A percentile compares a stretch with the other conserved stretches of the same genome.
These are phyloP conservation scores for Denticeps clupeoides DNA, from an alignment of 2,797 vertebrate species.

Conservation along the genomic window DNA sequence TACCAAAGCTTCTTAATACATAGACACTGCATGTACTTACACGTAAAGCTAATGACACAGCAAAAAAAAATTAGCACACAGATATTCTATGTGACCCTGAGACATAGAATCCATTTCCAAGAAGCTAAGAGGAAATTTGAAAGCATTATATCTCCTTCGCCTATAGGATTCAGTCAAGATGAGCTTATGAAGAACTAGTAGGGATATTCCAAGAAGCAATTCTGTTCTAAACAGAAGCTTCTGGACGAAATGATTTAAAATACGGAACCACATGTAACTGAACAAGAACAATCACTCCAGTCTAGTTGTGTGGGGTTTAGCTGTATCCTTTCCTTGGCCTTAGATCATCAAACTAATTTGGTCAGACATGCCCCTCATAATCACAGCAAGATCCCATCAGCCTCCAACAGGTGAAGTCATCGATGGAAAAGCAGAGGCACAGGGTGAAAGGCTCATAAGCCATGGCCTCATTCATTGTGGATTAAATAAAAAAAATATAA, in stretches of 20 bases:
- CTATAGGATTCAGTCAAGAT: neutral
- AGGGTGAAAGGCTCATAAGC: conserved; percentile 62
- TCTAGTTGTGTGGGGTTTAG: too few species aligned
- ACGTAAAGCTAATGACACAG: conserved; percentile 1
- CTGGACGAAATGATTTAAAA: too few species aligned
- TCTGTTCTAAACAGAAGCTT: too few species aligned
- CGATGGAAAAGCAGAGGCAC: conserved; percentile 16
- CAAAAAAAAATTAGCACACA: conserved; percentile 15
- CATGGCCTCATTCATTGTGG: conserved; percentile 55
- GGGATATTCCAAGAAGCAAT: too few species aligned
- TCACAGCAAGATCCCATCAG: too few species aligned
- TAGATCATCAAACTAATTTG: too few species aligned
- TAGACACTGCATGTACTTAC: neutral
- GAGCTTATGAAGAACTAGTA: too few species aligned
- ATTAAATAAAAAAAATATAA: conserved; percentile 57
- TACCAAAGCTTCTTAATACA: conserved; percentile 1
- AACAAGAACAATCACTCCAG: too few species aligned
- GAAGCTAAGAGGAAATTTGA: neutral
- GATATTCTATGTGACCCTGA: conserved; percentile 12
- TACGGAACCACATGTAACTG: too few species aligned
- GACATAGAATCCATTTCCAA: conserved; percentile 1
- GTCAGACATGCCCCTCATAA: too few species aligned
- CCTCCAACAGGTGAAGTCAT: conserved; percentile 36
- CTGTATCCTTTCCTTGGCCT: too few species aligned
- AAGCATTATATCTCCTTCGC: neutral